phyloP scores from a whole-genome alignment of 1,140 invertebrate species.

The Aphaenogaster floridana region DNA sequence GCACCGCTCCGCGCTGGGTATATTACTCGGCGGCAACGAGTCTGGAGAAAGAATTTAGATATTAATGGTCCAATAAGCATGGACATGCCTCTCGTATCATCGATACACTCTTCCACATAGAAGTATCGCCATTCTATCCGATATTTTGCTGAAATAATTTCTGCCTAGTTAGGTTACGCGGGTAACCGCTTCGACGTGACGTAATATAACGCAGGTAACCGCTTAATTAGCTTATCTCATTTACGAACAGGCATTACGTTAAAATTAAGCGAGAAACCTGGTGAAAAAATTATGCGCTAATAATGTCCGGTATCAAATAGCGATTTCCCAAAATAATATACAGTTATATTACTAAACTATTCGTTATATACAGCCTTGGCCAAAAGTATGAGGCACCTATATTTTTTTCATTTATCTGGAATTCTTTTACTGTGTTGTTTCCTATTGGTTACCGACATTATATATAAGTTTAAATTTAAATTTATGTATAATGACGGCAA shows the following conservation, averaged over 20 bases:
- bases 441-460: too few relatives aligned
- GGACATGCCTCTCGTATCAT: too few relatives aligned
- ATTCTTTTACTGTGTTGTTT: too few relatives aligned
- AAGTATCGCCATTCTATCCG: neutral
- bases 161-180: neutral
- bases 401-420: too few relatives aligned
- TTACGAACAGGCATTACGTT: neutral
- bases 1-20: neutral
- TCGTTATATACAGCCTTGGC: neutral
- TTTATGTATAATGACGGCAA: too few relatives aligned
- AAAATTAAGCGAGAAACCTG: neutral
- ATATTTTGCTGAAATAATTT: neutral
- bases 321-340: neutral
- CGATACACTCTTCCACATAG: neutral
- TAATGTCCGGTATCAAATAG: neutral
- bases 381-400: too few relatives aligned
- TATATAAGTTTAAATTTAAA: too few relatives aligned
- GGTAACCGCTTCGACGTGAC: neutral
- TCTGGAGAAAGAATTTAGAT: neutral
- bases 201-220: neutral
- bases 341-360: neutral
- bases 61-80: slow-evolving; percentile 41
- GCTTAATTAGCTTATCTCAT: neutral
- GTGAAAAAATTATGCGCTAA: neutral
- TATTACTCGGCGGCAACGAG: neutral